Percentiles rank a stretch among this genome's conserved stretches.
These are phyloP conservation scores for Polyodon spathula DNA, from an alignment of 2,113 vertebrate genomes.

Conservation along the genomic window DNA sequence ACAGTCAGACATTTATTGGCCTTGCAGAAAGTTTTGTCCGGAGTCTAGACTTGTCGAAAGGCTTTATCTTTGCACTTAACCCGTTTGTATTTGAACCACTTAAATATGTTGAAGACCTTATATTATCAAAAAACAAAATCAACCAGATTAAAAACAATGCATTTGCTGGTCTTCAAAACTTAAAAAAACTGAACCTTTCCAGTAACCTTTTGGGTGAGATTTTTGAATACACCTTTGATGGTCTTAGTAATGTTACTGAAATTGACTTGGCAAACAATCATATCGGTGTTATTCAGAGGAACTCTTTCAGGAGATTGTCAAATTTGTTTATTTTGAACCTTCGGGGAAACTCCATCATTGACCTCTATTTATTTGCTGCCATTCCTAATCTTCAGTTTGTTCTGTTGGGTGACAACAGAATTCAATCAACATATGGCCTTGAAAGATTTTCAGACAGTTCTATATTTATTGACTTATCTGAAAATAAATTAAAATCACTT, in stretches of 20 bases:
- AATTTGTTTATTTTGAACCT: conserved; percentile 53
- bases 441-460: background rate
- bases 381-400: conserved; percentile 41
- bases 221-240: conserved; percentile 47
- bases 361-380: conserved; percentile 30
- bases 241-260: conserved; percentile 36
- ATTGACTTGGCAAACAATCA: conserved; percentile 76
- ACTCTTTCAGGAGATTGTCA: conserved; percentile 52
- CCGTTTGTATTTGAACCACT: conserved; percentile 51
- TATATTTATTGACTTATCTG: conserved; percentile 43
- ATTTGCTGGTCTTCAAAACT: conserved; percentile 58
- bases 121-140: conserved; percentile 64
- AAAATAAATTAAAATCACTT: conserved; percentile 58
- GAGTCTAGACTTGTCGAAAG: conserved; percentile 52
- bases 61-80: conserved; percentile 57
- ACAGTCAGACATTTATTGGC: conserved; percentile 59
- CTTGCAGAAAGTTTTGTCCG: conserved; percentile 49
- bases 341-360: conserved; percentile 64
- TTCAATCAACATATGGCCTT: conserved; percentile 27
- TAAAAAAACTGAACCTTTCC: conserved; percentile 65
- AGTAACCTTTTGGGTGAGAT: conserved; percentile 72
- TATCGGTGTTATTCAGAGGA: conserved; percentile 50
- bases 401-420: conserved; percentile 59
- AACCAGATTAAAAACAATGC: conserved; percentile 57
- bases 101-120: conserved; percentile 37